These are phyloP conservation scores for Eristalis pertinax DNA, from an alignment of 2,888 invertebrate species.

Conservation along the genomic window DNA sequence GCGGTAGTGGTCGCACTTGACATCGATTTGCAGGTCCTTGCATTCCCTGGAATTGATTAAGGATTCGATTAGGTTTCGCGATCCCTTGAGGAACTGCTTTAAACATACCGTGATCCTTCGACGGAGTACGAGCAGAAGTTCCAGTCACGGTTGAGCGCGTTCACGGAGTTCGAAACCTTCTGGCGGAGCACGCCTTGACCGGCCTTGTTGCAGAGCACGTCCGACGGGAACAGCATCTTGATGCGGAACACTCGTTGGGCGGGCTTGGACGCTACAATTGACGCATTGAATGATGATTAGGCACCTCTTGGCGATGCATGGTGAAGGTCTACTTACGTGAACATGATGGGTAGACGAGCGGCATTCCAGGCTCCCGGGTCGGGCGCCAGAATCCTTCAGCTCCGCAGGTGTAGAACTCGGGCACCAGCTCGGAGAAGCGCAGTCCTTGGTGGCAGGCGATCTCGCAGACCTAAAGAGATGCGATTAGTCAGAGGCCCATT, in stretches of 20 bases:
- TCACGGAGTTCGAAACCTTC: conserved; percentile 93
- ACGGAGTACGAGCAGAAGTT: conserved; percentile 96
- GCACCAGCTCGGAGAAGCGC: conserved; percentile 95
- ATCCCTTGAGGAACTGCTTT: not conserved
- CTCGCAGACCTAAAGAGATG: conserved; percentile 87
- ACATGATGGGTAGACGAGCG: conserved; percentile 94
- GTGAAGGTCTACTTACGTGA: conserved; percentile 85
- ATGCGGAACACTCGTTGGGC: conserved; percentile 98
- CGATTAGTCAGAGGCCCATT: not conserved
- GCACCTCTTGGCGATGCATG: not conserved
- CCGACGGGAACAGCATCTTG: conserved; percentile 96
- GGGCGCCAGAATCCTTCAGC: conserved; percentile 99
- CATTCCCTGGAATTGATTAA: conserved; percentile 86
- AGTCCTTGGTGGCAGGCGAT: conserved; percentile 93
- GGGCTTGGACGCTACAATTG: conserved; percentile 87
- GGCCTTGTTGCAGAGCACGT: conserved; percentile 97
- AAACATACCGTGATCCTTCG: conserved; percentile 85
- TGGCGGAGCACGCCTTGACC: conserved; percentile 95
- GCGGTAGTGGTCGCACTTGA: conserved; percentile 92
- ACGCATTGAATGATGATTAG: not conserved
- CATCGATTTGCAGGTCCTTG: conserved; percentile 93
- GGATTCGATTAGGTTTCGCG: not conserved
- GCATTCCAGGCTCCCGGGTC: conserved; percentile 89
- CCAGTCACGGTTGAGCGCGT: conserved; percentile 96
- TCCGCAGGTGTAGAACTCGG: conserved; percentile 98